Base-by-base conservation (phyloP, 2,888 invertebrate genomes). In the Nomada hirtipes region DNA sequence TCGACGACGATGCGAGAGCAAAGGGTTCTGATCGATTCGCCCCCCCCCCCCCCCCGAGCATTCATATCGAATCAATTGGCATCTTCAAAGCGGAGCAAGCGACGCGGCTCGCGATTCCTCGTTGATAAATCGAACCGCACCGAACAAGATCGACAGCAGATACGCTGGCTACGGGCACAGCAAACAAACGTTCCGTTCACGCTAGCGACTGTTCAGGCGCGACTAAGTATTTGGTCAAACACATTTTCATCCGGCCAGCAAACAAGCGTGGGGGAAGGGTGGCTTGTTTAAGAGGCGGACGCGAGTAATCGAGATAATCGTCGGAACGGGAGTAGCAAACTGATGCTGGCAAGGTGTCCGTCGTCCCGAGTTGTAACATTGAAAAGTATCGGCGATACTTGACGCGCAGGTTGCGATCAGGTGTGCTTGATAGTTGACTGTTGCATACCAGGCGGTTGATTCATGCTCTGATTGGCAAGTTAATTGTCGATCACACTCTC, bases 151-250 rank as follows among this genome's bases (percentile, higher is more conserved):
- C 73, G 64, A 57, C 63, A 23, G 20, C 55, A 55, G 73, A 77
- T 71, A 71, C 50, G 57, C 29, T 20, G 29, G 53, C n/a, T 29
- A 50, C 64, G 47, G 55, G 65, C 64, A 50, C 65, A 23, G 55
- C 65, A 79, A 80, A 80, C 80, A 80, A 91, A 82, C 68, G 83
- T 74, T 88, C 88, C 83, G 82, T 79, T 84, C 83, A 81, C 79
- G 83, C 85, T 84, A 73, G 79, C 79, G 63, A 83, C 80, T 85
- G 84, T 77, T 84, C 85, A 83, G 88, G 89, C 89, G 89, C 87
- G 89, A 89, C 89, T 92, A 91, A 92, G 91, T 89, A 90, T 89
- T 91, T 89, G 84, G 90, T 88, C 92, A 92, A 92, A 93, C 91
- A 92, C 84, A 85, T 89, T 92, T 90, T 91, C 91, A 92, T 92